These are phyloP conservation scores for Drosophila biarmipes DNA, from an alignment of 1,140 invertebrate species.

Conservation along the genomic window DNA sequence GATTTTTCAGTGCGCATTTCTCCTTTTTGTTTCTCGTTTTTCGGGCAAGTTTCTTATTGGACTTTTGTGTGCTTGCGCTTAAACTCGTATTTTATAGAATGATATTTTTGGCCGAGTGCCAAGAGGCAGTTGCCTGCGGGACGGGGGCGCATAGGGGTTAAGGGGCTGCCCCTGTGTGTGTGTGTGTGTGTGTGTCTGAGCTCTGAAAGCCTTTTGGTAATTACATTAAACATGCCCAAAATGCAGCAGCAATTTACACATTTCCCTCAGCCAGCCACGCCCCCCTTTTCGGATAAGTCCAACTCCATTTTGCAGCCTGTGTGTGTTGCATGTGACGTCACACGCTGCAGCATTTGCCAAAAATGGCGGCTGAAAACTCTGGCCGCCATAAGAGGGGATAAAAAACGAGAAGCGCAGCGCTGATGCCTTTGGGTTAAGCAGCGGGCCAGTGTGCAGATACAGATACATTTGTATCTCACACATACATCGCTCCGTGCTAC, in stretches of 20 bases:
- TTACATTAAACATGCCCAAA: slow-evolving; percentile 83
- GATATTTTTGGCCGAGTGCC: slow-evolving; percentile 77
- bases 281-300: slow-evolving; percentile 13
- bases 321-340: slow-evolving; percentile 52
- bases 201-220: slow-evolving; percentile 81
- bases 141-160: not conserved
- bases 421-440: slow-evolving; percentile 67
- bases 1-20: slow-evolving; percentile 43
- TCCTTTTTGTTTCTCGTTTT: slow-evolving; percentile 36
- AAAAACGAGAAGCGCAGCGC: slow-evolving; percentile 9
- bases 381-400: slow-evolving; percentile 61
- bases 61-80: slow-evolving; percentile 72
- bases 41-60: slow-evolving; percentile 75
- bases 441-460: slow-evolving; percentile 34
- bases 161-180: slow-evolving; percentile 12
- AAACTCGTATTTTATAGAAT: slow-evolving; percentile 82
- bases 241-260: slow-evolving; percentile 80
- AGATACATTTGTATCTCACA: not conserved
- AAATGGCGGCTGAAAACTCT: slow-evolving; percentile 67
- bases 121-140: slow-evolving; percentile 31
- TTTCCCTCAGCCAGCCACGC: slow-evolving; percentile 24
- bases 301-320: slow-evolving; percentile 21
- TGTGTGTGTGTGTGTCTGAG: slow-evolving; percentile 42
- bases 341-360: slow-evolving; percentile 53
- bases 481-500: not conserved